Conservation (phyloP, 1,140 invertebrate genomes). For the Coenobita brevimanus region DNA sequence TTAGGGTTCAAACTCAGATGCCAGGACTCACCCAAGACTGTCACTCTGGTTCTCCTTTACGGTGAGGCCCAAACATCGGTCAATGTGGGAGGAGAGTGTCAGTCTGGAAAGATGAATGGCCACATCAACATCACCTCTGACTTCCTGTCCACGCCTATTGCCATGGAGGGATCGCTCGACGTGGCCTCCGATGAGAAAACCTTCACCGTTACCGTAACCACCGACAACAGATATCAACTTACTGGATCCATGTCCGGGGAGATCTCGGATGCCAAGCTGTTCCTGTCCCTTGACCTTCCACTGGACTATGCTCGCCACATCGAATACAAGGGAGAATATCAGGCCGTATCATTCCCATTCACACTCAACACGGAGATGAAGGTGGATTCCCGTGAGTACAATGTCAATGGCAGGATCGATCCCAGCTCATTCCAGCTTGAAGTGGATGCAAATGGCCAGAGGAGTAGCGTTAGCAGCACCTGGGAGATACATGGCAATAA, state of each 20-base stretch:
- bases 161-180: conserved; percentile 13
- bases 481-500: conserved; percentile 7
- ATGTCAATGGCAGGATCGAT: neutral
- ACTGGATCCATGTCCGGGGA: conserved; percentile 22
- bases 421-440: neutral
- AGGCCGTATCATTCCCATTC: conserved; percentile 10
- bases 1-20: conserved; percentile 27
- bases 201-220: neutral
- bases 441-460: conserved; percentile 13
- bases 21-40: neutral
- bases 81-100: conserved; percentile 3
- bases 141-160: conserved; percentile 3
- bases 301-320: neutral
- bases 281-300: neutral
- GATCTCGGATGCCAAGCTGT: neutral
- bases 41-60: neutral
- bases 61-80: conserved; percentile 21
- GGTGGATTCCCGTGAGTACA: neutral
- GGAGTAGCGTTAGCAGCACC: conserved; percentile 9
- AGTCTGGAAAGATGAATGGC: neutral
- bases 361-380: neutral
- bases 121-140: neutral
- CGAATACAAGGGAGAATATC: conserved; percentile 32
- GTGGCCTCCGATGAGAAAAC: neutral
- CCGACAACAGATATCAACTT: conserved; percentile 26